phyloP scores from a whole-genome alignment of 2,888 invertebrate species.

The Aethes cnicana region DNA sequence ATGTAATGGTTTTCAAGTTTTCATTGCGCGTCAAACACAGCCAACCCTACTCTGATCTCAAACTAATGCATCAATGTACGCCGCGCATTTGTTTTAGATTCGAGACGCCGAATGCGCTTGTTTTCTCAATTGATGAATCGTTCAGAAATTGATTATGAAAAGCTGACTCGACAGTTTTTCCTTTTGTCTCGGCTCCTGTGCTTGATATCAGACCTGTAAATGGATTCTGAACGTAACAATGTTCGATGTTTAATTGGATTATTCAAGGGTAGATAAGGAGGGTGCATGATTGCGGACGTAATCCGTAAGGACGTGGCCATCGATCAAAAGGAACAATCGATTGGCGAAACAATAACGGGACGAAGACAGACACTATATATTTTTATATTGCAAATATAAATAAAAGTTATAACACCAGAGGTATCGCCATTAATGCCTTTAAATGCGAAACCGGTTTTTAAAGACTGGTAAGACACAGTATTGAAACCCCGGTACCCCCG shows the following conservation, averaged over 20 bases:
- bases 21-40: constrained; percentile 45
- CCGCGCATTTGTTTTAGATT: constrained; percentile 10
- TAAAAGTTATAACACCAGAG: too few relatives aligned
- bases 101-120: constrained; percentile 30
- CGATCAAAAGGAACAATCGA: constrained; percentile 29
- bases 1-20: constrained; percentile 33
- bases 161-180: constrained; percentile 67
- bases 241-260: constrained; percentile 55
- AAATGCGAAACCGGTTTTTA: too few relatives aligned
- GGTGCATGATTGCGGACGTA: constrained; percentile 25
- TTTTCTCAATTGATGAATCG: constrained; percentile 43
- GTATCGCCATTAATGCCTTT: too few relatives aligned
- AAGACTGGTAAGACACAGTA: too few relatives aligned
- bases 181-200: constrained; percentile 50
- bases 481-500: too few relatives aligned
- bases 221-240: constrained; percentile 50
- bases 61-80: constrained; percentile 22
- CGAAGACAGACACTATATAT: too few relatives aligned
- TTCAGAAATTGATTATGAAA: constrained; percentile 66
- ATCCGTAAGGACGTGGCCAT: constrained; percentile 17
- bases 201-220: constrained; percentile 52
- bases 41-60: constrained; percentile 22
- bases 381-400: too few relatives aligned
- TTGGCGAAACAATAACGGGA: constrained; percentile 16
- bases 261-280: constrained; percentile 37